Evolutionary conservation across 1,140 invertebrate genomes (phyloP).

Genomic region (Dinothrombium tinctorium): DNA sequence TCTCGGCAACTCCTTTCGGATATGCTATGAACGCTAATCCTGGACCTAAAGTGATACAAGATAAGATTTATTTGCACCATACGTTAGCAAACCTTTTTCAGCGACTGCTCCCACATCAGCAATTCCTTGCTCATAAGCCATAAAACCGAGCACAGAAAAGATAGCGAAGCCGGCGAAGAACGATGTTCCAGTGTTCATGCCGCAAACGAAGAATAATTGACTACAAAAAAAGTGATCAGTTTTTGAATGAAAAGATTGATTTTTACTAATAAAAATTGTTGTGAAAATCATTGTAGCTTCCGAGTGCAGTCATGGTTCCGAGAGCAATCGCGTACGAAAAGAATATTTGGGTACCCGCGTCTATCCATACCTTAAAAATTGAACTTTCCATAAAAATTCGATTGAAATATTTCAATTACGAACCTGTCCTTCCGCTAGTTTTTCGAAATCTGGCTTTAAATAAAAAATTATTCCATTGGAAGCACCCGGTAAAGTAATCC

Average conservation of each 20-base stretch:
- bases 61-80: background rate
- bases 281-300: constrained; percentile 19
- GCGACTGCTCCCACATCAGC: constrained; percentile 22
- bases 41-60: constrained; percentile 20
- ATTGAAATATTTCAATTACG: constrained; percentile 14
- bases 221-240: constrained; percentile 14
- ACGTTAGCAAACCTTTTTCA: constrained; percentile 11
- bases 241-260: background rate
- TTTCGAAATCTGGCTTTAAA: constrained; percentile 20
- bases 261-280: constrained; percentile 17
- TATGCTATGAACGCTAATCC: constrained; percentile 34
- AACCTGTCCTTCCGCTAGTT: constrained; percentile 22
- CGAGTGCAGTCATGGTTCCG: constrained; percentile 20
- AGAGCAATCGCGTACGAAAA: constrained; percentile 27
- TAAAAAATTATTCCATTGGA: constrained; percentile 48
- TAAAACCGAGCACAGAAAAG: constrained; percentile 25
- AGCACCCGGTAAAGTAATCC: constrained; percentile 46
- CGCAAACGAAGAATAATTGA: constrained; percentile 21
- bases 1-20: constrained; percentile 29
- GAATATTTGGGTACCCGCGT: constrained; percentile 18
- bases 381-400: background rate
- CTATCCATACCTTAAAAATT: constrained; percentile 1
- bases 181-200: constrained; percentile 22
- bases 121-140: constrained; percentile 21
- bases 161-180: constrained; percentile 24